Conservation (phyloP, 2,888 invertebrate species). For the Platerodrilus igneus region DNA sequence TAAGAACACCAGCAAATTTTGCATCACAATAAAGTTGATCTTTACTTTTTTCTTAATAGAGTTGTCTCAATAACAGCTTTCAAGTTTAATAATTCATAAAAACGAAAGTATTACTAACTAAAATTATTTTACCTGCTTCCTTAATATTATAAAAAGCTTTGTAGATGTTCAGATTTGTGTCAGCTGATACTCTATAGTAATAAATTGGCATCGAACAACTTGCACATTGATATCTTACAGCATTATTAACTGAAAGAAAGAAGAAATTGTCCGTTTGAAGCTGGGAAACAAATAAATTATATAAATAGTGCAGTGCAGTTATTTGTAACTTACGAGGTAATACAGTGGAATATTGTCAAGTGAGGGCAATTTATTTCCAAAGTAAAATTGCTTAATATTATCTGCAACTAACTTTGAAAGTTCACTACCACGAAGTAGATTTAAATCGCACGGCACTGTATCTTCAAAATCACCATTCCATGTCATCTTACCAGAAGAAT, state of each 20-base stretch:
- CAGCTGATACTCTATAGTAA: slow-evolving; percentile 36
- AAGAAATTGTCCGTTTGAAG: slow-evolving; percentile 40
- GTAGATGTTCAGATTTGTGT: slow-evolving; percentile 28
- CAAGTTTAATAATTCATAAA: too few species aligned
- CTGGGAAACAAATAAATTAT: slow-evolving; percentile 32
- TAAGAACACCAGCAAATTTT: too few species aligned
- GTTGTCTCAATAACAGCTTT: too few species aligned
- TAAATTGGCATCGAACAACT: slow-evolving; percentile 35
- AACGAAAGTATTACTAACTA: too few species aligned
- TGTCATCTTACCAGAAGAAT: slow-evolving; percentile 15
- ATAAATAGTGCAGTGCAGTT: neutral
- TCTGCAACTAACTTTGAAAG: slow-evolving; percentile 21
- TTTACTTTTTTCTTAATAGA: too few species aligned
- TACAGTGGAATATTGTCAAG: slow-evolving; percentile 18
- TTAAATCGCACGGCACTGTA: slow-evolving; percentile 27
- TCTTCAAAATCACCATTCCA: slow-evolving; percentile 25
- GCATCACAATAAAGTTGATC: too few species aligned
- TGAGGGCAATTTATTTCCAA: slow-evolving; percentile 18
- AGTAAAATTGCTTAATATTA: slow-evolving; percentile 29
- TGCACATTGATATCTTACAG: slow-evolving; percentile 30
- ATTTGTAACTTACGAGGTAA: slow-evolving; percentile 16
- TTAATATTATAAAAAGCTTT: slow-evolving; percentile 27
- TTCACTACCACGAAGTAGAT: slow-evolving; percentile 20
- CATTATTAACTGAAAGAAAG: slow-evolving; percentile 29
- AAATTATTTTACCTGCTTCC: slow-evolving; percentile 36